A percentile compares a stretch with the other conserved stretches of the same genome.
These are phyloP conservation scores for Andrena camellia DNA, from an alignment of 2,888 invertebrate species.

Conservation along the genomic window DNA sequence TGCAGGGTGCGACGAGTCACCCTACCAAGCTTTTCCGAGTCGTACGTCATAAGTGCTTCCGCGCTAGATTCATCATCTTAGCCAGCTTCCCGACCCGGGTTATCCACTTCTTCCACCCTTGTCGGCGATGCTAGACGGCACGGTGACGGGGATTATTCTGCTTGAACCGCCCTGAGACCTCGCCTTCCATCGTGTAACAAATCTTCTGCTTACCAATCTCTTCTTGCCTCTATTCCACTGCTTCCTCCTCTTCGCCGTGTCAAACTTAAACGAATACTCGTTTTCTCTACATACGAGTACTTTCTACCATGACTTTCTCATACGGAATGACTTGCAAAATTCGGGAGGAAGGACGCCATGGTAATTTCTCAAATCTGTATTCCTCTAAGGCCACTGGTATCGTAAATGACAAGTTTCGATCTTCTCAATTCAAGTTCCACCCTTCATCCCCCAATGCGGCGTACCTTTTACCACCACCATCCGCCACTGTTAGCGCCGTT, in stretches of 20 bases:
- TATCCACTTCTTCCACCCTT: constrained; percentile 80
- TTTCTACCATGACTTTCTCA: no score
- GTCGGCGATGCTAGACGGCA: constrained; percentile 73
- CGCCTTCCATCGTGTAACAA: constrained; percentile 61
- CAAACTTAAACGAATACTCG: constrained; percentile 8
- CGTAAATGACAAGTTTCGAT: no score
- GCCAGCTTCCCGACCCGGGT: constrained; percentile 76
- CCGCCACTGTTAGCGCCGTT: neutral
- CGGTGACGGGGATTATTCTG: constrained; percentile 75
- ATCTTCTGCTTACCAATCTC: constrained; percentile 57
- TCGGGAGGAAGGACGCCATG: no score
- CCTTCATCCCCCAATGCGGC: neutral
- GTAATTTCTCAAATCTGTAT: no score
- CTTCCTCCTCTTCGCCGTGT: neutral
- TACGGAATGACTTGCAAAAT: no score
- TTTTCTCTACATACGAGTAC: neutral
- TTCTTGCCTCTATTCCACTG: constrained; percentile 16
- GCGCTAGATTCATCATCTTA: constrained; percentile 85
- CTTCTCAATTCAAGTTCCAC: neutral
- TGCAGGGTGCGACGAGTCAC: constrained; percentile 78
- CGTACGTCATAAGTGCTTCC: constrained; percentile 85
- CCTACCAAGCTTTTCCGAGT: constrained; percentile 78
- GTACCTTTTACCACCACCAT: neutral
- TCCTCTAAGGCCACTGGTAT: no score
- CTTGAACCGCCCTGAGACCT: constrained; percentile 69